A percentile compares a stretch with the other conserved stretches of the same genome.
Conservation (phyloP, 2,888 invertebrate species). For the Diploptera punctata region DNA sequence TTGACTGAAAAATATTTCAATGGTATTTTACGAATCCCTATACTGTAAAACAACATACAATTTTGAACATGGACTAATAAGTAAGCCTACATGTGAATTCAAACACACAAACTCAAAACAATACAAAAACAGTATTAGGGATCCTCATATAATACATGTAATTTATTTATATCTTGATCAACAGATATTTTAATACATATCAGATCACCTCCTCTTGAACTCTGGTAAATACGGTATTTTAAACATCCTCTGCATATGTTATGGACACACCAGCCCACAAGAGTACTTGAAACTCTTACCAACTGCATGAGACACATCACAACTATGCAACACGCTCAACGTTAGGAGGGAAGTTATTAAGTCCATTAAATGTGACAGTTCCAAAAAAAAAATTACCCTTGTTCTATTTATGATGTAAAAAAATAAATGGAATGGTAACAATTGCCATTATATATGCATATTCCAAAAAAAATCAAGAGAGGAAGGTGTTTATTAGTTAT, state of each 20-base stretch:
- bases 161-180: too few relatives aligned
- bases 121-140: not conserved
- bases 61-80: not conserved
- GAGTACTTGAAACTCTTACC: too few relatives aligned
- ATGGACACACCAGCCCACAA: too few relatives aligned
- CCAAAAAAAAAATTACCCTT: too few relatives aligned
- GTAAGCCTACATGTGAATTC: not conserved
- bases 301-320: too few relatives aligned
- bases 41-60: not conserved
- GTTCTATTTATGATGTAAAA: not conserved
- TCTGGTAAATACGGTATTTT: conserved; percentile 22
- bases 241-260: not conserved
- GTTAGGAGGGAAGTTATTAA: conserved; percentile 3
- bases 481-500: not conserved
- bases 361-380: not conserved
- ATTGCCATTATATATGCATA: not conserved
- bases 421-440: not conserved
- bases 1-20: not conserved
- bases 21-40: not conserved
- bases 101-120: not conserved
- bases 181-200: too few relatives aligned
- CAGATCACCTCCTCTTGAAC: not conserved
- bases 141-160: not conserved
- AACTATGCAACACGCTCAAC: not conserved
- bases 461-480: not conserved